Conservation (phyloP, 23 tunicate genomes). For the Pegea sp. region DNA sequence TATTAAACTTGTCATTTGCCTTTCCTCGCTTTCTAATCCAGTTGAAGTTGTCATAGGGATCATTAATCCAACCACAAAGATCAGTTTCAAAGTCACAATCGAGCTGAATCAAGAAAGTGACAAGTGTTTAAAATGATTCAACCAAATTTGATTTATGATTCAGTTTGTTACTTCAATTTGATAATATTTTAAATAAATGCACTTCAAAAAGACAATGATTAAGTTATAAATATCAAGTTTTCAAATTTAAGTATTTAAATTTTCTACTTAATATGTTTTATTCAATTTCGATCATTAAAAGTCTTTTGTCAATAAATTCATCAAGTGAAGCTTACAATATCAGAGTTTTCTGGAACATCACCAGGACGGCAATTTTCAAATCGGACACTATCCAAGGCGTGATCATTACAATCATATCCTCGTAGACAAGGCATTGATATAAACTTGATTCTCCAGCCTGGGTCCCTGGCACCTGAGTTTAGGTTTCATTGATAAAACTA, state of each 20-base stretch:
- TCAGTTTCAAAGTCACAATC: constrained; percentile 66
- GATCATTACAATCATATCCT: constrained; percentile 71
- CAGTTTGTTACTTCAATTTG: background rate
- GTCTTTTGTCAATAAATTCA: background rate
- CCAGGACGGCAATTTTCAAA: constrained; percentile 41
- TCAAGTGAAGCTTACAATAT: background rate
- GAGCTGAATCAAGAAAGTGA: too few relatives aligned
- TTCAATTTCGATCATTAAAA: background rate
- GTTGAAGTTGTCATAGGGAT: constrained; percentile 62
- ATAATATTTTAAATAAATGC: too few relatives aligned
- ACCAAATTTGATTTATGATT: too few relatives aligned
- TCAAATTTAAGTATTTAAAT: too few relatives aligned
- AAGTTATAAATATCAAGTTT: too few relatives aligned
- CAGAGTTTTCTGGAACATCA: constrained; percentile 20
- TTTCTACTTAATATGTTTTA: too few relatives aligned
- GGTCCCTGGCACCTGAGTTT: constrained; percentile 40
- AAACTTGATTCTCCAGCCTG: constrained; percentile 41
- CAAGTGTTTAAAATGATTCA: too few relatives aligned
- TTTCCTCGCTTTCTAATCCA: constrained; percentile 46
- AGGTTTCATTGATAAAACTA: background rate
- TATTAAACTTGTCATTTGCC: background rate
- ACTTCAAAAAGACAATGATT: too few relatives aligned
- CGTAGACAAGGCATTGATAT: constrained; percentile 48
- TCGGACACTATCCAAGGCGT: constrained; percentile 50
- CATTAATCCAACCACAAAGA: constrained; percentile 80